phyloP scores from a whole-genome alignment of 2,888 invertebrate species.

The Smittia aterrima region DNA sequence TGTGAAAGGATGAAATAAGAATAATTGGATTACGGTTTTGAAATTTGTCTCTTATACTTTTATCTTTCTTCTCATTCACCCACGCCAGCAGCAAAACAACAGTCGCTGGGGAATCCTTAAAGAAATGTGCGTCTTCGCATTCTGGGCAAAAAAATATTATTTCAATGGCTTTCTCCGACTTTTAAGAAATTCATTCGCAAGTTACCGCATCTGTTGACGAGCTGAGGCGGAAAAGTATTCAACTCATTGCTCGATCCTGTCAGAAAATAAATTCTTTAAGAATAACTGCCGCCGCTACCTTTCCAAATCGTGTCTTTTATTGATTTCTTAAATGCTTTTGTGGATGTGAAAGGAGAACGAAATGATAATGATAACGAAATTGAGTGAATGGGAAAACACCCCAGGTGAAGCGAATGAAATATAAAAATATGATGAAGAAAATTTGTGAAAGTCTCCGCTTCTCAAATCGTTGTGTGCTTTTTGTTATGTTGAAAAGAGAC shows the following conservation, averaged over 20 bases:
- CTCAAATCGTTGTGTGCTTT: background rate
- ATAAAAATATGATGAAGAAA: background rate
- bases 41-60: background rate
- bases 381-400: background rate
- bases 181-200: no score
- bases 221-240: background rate
- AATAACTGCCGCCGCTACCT: background rate
- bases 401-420: background rate
- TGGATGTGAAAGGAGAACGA: background rate
- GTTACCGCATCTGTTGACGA: no score
- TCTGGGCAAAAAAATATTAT: no score
- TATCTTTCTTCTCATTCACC: background rate
- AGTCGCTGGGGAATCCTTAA: background rate
- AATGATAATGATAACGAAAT: slow-evolving; percentile 1
- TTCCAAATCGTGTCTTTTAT: background rate
- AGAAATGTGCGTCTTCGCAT: no score
- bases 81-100: background rate
- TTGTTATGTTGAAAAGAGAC: background rate
- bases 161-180: no score
- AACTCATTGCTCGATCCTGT: slow-evolving; percentile 3
- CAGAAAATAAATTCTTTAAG: background rate
- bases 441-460: background rate
- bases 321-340: background rate
- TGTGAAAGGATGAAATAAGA: background rate
- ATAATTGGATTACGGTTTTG: slow-evolving; percentile 2